These are phyloP conservation scores for Osmoderma eremita DNA, from an alignment of 2,888 invertebrate species.

Conservation along the genomic window DNA sequence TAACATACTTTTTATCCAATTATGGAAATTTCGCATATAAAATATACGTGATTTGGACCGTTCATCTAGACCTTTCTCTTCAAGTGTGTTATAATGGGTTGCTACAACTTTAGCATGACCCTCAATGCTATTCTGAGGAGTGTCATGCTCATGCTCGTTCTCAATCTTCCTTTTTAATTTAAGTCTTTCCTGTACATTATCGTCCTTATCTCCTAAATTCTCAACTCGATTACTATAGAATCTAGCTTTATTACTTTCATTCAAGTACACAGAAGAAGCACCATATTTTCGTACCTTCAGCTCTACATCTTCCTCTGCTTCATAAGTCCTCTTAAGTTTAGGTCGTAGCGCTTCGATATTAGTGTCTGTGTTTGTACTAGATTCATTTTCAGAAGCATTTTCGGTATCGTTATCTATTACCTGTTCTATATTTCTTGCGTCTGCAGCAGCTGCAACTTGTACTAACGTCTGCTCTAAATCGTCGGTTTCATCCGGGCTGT, in stretches of 20 bases:
- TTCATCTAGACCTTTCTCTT: constrained; percentile 82
- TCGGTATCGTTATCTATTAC: constrained; percentile 1
- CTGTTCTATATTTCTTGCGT: constrained; percentile 55
- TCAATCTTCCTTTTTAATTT: constrained; percentile 3
- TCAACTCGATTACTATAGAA: too few relatives aligned
- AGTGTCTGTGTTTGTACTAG: constrained; percentile 4
- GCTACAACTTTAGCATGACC: constrained; percentile 78
- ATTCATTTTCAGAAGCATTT: constrained; percentile 30
- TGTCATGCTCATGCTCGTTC: not conserved
- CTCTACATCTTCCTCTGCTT: not conserved
- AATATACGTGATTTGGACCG: constrained; percentile 91
- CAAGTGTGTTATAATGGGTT: constrained; percentile 91
- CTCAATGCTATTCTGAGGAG: not conserved
- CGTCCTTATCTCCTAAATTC: too few relatives aligned
- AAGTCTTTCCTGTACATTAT: not conserved
- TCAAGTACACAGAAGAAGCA: too few relatives aligned
- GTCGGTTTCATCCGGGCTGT: constrained; percentile 53
- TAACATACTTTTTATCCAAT: constrained; percentile 97
- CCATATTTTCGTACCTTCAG: too few relatives aligned
- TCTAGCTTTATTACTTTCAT: too few relatives aligned
- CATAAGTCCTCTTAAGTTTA: not conserved
- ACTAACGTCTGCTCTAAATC: constrained; percentile 60
- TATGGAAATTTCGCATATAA: constrained; percentile 96
- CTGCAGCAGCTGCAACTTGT: constrained; percentile 60
- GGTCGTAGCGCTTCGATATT: not conserved